Base-by-base conservation (phyloP, 2,797 vertebrate genomes). In the Pangasius larnaudii region DNA sequence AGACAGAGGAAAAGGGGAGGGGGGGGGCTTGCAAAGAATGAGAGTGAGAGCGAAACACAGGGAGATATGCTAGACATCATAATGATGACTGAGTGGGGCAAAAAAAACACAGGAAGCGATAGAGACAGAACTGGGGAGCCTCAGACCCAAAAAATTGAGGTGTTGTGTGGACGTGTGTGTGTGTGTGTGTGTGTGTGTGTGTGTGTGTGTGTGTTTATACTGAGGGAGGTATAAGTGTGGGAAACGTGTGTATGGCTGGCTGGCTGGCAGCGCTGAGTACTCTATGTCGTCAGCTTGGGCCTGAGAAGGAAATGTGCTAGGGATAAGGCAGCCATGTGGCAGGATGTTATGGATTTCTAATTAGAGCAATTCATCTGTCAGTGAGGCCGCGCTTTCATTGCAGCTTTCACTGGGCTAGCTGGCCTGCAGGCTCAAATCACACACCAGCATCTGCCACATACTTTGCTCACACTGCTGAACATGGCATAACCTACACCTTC, bases 301-400 rank as follows among this genome's bases (percentile, higher is more conserved):
- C 96, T 97, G 97, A 98, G 97, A 98, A 99, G 98, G 98, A 99
- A 99, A 97, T 97, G 97, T 96, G 97, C 96, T 96, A 95, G 94
- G 98, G 98, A 99, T 98, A 98, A 98, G 97, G 97, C 97, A 93
- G 98, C 97, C 98, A 99, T 99, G 98, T 99, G 98, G 98, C 98
- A 99, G 98, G 98, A 99, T 99, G 98, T 99, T 99, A 99, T 99
- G 98, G 97, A 97, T 98, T 98, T 99, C 98, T 98, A 99, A 99
- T 99, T 99, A 99, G 98, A 97, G 97, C 97, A 98, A 98, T 99
- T 98, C 98, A 99, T 99, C 98, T 99, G 99, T 99, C 98, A 99
- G 97, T 97, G 95, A 96, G 93, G 95, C 97, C 95, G 95, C 96
- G 97, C 98, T 98, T 98, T 97, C 97, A 97, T 97, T 98, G 96